These are phyloP conservation scores for Lagopus muta DNA, from an alignment of 2,113 vertebrate genomes.

Conservation along the genomic window DNA sequence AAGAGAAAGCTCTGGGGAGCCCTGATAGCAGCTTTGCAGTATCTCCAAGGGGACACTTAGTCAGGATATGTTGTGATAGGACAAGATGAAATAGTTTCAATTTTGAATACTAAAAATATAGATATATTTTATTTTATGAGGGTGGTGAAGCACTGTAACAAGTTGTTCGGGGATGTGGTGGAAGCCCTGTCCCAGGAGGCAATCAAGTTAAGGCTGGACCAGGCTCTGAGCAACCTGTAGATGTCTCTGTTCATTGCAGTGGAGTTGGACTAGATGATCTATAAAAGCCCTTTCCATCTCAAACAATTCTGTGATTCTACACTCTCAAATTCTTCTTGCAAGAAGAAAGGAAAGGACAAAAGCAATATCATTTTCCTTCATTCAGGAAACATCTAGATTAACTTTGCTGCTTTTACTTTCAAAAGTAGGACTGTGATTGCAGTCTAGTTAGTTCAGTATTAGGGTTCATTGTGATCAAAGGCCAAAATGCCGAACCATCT, in stretches of 20 bases:
- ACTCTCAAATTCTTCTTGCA: background rate
- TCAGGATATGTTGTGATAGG: too few species aligned
- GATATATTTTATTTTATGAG: too few species aligned
- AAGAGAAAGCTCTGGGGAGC: too few species aligned
- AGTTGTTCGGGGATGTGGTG: too few species aligned
- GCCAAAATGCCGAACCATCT: background rate
- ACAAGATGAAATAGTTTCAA: too few species aligned
- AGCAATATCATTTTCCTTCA: background rate
- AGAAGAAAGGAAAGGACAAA: background rate
- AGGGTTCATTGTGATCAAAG: fast-evolving
- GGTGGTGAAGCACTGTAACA: too few species aligned
- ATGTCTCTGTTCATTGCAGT: background rate
- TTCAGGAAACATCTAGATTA: background rate
- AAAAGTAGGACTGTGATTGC: background rate
- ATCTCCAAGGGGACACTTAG: too few species aligned
- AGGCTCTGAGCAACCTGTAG: too few species aligned
- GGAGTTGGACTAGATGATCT: background rate
- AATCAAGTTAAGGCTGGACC: too few species aligned
- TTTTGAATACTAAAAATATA: too few species aligned
- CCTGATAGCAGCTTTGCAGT: too few species aligned
- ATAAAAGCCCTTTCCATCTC: background rate
- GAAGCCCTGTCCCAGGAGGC: too few species aligned
- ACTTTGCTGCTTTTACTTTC: background rate
- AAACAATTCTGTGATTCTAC: background rate
- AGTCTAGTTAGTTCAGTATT: background rate